These are phyloP conservation scores for Upupa epops DNA, from an alignment of 2,113 vertebrate genomes.

Conservation along the genomic window DNA sequence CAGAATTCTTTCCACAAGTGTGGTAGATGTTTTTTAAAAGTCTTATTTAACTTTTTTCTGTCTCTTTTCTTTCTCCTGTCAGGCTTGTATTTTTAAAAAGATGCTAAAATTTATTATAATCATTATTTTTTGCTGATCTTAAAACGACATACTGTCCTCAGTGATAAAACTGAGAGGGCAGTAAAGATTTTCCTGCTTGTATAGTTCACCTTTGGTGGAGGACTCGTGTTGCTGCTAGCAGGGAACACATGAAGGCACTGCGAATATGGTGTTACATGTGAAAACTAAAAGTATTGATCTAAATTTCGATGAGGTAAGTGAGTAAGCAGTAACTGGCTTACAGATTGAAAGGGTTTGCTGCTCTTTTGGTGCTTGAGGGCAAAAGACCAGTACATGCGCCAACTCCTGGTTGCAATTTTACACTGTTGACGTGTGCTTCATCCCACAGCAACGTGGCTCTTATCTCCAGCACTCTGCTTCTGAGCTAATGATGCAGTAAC, in stretches of 20 bases:
- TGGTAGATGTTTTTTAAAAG: not conserved
- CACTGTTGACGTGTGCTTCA: too few species aligned
- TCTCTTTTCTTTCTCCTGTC: not conserved
- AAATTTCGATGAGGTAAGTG: not conserved
- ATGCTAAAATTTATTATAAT: not conserved
- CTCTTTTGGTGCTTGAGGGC: not conserved
- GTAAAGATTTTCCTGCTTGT: not conserved
- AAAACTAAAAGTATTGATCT: not conserved
- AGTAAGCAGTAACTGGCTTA: not conserved
- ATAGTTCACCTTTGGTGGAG: not conserved
- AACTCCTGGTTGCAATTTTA: not conserved
- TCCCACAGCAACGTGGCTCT: too few species aligned
- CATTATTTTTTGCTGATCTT: not conserved
- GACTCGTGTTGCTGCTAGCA: not conserved
- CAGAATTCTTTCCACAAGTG: not conserved
- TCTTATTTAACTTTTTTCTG: too few species aligned
- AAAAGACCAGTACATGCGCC: not conserved
- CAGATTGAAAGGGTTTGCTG: not conserved
- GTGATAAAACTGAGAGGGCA: not conserved
- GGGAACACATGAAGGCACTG: not conserved
- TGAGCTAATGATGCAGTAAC: too few species aligned
- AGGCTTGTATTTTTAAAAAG: not conserved
- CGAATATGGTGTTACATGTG: not conserved
- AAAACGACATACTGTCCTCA: not conserved
- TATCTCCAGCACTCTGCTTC: too few species aligned